Conservation (phyloP, 2,113 vertebrate genomes). For the Dasyornis broadbenti region DNA sequence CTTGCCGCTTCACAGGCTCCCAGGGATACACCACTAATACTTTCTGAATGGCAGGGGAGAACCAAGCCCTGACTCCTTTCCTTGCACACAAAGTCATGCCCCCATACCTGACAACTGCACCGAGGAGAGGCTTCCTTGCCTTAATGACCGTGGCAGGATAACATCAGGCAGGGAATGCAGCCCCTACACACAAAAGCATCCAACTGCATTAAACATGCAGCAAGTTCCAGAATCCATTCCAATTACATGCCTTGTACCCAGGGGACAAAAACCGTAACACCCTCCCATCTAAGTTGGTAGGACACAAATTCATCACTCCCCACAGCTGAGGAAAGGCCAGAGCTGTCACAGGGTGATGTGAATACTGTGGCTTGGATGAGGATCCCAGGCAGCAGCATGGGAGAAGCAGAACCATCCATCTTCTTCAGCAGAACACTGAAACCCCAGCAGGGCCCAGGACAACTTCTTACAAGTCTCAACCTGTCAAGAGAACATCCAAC, state of each 20-base stretch:
- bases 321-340: neutral
- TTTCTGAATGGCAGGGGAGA: neutral
- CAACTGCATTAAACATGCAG: neutral
- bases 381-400: neutral
- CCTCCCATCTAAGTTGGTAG: neutral
- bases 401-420: neutral
- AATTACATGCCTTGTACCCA: neutral
- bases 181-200: neutral
- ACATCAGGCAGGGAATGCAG: neutral
- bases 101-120: neutral
- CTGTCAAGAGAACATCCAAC: conserved; percentile 16
- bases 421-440: neutral
- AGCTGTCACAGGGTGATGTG: neutral
- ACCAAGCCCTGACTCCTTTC: neutral
- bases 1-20: neutral
- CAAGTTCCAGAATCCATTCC: neutral
- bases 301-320: neutral
- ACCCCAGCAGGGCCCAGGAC: neutral
- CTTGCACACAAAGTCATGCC: neutral
- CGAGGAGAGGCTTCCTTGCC: neutral
- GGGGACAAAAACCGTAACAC: neutral
- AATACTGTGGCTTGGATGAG: neutral
- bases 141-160: neutral
- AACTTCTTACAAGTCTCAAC: neutral
- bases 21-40: neutral